These are phyloP conservation scores for Drosophila nebulosa DNA, from an alignment of 1,140 invertebrate genomes.

Conservation along the genomic window DNA sequence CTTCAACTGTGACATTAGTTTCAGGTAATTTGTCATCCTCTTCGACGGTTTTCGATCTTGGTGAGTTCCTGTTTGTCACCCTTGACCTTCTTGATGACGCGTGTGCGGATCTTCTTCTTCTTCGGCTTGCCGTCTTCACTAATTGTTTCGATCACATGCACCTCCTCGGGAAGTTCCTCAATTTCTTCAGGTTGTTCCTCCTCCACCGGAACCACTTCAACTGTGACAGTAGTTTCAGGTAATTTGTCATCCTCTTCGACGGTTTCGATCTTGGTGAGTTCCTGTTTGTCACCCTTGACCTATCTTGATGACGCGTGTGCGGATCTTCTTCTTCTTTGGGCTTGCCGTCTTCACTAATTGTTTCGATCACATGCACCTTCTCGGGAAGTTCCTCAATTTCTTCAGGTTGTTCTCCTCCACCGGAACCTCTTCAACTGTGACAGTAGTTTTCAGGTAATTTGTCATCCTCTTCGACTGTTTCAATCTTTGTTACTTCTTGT, in stretches of 20 bases:
- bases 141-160: conserved; percentile 63
- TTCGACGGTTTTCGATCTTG: conserved; percentile 68
- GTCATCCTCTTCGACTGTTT: conserved; percentile 27
- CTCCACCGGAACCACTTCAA: conserved; percentile 17
- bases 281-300: conserved; percentile 6
- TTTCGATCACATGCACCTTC: neutral
- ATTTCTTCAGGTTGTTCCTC: conserved; percentile 43
- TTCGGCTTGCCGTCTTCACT: conserved; percentile 57
- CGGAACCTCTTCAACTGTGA: conserved; percentile 5
- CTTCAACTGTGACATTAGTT: conserved; percentile 47
- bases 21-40: conserved; percentile 69
- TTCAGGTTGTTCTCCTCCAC: neutral
- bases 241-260: neutral
- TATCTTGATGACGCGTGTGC: conserved; percentile 30
- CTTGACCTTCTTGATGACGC: conserved; percentile 65
- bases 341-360: conserved; percentile 3
- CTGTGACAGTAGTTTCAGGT: neutral
- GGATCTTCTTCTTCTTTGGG: conserved; percentile 37
- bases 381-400: neutral
- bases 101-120: conserved; percentile 69
- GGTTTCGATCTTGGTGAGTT: conserved; percentile 6
- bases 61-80: conserved; percentile 67
- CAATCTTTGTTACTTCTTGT: conserved; percentile 25
- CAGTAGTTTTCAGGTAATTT: conserved; percentile 12
- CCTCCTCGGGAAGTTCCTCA: conserved; percentile 74